Base-by-base conservation (phyloP, 1,140 invertebrate species). In the Harpegnathos saltator region DNA sequence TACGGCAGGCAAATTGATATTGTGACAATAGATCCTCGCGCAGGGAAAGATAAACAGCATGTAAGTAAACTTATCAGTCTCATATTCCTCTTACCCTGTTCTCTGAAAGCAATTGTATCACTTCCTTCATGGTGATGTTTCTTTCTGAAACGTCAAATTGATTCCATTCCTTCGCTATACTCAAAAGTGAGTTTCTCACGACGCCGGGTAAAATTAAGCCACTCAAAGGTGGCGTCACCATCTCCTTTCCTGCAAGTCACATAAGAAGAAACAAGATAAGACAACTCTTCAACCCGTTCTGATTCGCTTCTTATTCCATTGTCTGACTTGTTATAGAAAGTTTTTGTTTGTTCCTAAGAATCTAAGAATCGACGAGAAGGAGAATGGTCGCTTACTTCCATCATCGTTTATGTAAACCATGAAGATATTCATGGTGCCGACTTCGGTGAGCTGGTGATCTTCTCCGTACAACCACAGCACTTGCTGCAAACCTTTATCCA, bases 381-480 rank as follows among this genome's bases (percentile, higher is more conserved):
- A 44, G 38, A 4, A 14, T 24, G 12, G 9, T 9, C 83, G 90
- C 91, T 94, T 95, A 99, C 99, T 98, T 96, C 98, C 98, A 91
- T 98, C 94, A 72, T 98, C 96, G 92, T 99, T 98, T 77, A 97
- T 96, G 92, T 97, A 97, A 90, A 97, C 96, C 86, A 99, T 95
- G 91, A 99, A 99, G 63, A 99, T 96, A 91, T 99, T 99, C 99
- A 99, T 99, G 11, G 99, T 98, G 56, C 99, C 99, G 62, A 98
- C 98, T 96, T 99, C 99, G 0, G 99, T 99, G 1, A 99, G 90
- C 92, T 99, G 96, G 92, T 99, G 96, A 91, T 99, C 97, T 4
- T 98, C 96, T 11, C 99, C 99, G 94, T 97, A 99, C 5, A 99
- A 94, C 99, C 99, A 99, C 9, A 99, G 93, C 3, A 99, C 98